Base-by-base conservation (phyloP, 2,888 invertebrate species). In the Heliconius cydno region DNA sequence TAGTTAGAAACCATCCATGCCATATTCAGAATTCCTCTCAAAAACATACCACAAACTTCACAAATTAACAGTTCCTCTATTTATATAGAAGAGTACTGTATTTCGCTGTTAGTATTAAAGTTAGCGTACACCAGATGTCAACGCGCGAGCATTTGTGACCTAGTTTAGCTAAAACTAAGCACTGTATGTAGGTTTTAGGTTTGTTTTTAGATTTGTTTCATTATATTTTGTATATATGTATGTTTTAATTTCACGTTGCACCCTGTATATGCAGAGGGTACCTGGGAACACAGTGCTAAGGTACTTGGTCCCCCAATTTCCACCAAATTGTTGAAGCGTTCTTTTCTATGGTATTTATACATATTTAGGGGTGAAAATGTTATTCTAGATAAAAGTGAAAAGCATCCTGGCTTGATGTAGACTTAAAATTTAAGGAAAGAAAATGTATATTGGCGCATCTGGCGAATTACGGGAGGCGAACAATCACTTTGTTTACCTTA, bases 81-180 rank as follows among this genome's bases (percentile, higher is more conserved):
- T 80, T 73, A 63, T 73, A 77, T 30, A 68, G 60, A 60, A 68
- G 60, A 60, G 60, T 60, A n/a, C 73, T 67, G 74, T 74, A 63
- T 74, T 77, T 77, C 71, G 67, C 60, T 76, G 76, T 74, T 74
- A 79, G 70, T 77, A 77, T 77, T 79, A 77, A 79, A 81, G 79
- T 81, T 81, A 74, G 60, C 60, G 71, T 41, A 66, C 75, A 76
- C 77, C 79, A 79, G 79, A 71, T 81, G 79, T 81, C 77, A 77
- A 79, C 79, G 77, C 70, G 79, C 68, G 34, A 77, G 76, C 71
- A 79, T 79, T 79, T 79, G 79, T 77, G 81, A 79, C 79, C 79
- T 77, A 81, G 79, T 81, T 81, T 41, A 72, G 75, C 72, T 79
- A 66, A 70, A 75, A 68, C 28, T 79, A 75, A 78, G 73, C 65